phyloP scores from a whole-genome alignment of 2,797 vertebrate species.

The Oreortyx pictus region DNA sequence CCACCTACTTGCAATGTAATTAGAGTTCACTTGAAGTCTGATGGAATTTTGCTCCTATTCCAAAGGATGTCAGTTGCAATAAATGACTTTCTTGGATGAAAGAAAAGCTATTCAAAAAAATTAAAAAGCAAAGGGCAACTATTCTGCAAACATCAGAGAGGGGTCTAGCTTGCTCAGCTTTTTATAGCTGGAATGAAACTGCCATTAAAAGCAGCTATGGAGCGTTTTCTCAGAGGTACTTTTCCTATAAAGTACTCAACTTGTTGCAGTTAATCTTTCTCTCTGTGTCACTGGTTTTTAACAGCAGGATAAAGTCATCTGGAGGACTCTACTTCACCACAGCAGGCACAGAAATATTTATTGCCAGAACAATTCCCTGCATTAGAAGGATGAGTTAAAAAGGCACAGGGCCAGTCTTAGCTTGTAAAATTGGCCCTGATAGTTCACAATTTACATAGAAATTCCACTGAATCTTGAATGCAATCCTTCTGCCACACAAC shows the following conservation, averaged over 20 bases:
- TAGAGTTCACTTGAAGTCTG: slow-evolving; percentile 42
- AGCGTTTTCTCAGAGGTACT: slow-evolving; percentile 3
- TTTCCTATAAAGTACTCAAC: background rate
- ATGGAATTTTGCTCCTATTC: slow-evolving; percentile 35
- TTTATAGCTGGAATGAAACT: slow-evolving; percentile 19
- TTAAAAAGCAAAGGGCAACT: slow-evolving; percentile 11
- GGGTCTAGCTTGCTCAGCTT: slow-evolving; percentile 24
- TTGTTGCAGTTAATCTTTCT: slow-evolving; percentile 54
- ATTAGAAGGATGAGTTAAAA: slow-evolving; percentile 31
- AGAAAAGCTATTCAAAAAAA: slow-evolving; percentile 42
- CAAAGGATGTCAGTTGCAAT: background rate
- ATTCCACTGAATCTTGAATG: background rate
- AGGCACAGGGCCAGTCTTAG: slow-evolving; percentile 10
- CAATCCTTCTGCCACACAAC: background rate
- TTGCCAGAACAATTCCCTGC: slow-evolving; percentile 24
- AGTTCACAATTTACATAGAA: background rate
- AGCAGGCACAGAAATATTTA: slow-evolving; percentile 36
- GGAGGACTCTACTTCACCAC: slow-evolving; percentile 6
- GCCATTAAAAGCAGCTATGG: slow-evolving; percentile 12
- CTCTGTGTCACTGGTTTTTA: slow-evolving; percentile 44
- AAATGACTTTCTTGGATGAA: slow-evolving; percentile 11
- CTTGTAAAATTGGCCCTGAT: background rate
- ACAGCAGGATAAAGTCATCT: slow-evolving; percentile 35
- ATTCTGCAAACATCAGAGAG: slow-evolving; percentile 20
- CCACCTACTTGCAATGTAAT: slow-evolving; percentile 39